Conservation (phyloP, 1,140 invertebrate species). For the Drosophila sechellia region DNA sequence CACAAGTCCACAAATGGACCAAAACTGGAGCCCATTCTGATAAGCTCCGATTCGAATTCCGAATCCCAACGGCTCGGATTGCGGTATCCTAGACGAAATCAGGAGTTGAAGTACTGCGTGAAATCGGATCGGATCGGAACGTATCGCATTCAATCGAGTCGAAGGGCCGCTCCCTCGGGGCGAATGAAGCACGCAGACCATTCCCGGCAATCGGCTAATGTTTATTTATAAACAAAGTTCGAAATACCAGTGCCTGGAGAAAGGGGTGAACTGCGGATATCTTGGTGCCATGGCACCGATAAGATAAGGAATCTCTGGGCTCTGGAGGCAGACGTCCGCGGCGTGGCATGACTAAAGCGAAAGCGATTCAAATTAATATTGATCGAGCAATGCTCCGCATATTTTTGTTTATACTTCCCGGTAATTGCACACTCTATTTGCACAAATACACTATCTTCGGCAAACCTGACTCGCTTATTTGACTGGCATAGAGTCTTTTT, state of each 20-base stretch:
- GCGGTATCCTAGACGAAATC: constrained; percentile 14
- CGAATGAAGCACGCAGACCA: not conserved
- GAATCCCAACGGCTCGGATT: constrained; percentile 6
- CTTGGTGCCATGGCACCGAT: constrained; percentile 19
- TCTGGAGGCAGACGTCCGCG: constrained; percentile 14
- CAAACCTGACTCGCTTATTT: not conserved
- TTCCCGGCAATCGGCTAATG: constrained; percentile 18
- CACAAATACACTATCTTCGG: not conserved
- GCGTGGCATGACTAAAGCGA: constrained; percentile 24
- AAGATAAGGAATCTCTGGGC: constrained; percentile 12
- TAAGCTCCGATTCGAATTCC: constrained; percentile 12
- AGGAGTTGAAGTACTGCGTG: too few species aligned
- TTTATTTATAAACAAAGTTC: constrained; percentile 70
- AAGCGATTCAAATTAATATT: constrained; percentile 34
- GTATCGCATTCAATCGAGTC: not conserved
- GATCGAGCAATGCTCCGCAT: constrained; percentile 11
- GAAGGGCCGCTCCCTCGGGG: not conserved
- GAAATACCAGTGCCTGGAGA: not conserved
- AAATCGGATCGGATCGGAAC: not conserved
- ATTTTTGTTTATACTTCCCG: constrained; percentile 25
- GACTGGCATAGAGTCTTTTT: not conserved
- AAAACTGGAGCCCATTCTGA: constrained; percentile 21
- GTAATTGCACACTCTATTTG: constrained; percentile 16
- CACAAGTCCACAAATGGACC: not conserved
- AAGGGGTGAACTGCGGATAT: constrained; percentile 10